Evolutionary conservation across 2,888 invertebrate species (phyloP), one percentile per base, ranked within the genome.

Genomic region (Pseudococcus jackbeardsleyi): DNA sequence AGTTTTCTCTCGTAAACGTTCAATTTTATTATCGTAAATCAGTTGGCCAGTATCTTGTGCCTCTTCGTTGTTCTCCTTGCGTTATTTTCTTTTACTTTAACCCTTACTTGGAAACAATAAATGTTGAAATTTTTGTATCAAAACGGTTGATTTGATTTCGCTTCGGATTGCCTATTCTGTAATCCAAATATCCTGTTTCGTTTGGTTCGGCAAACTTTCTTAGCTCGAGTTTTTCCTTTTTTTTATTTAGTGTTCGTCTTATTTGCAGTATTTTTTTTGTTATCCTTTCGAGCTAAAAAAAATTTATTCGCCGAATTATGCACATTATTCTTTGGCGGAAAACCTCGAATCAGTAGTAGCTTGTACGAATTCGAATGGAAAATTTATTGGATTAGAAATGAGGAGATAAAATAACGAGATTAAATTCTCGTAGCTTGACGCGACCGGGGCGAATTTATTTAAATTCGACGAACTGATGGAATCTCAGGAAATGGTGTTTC

Each of bases 11-110:
- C 22, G 22, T 11, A 22, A 22, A 64, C 19, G 64, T 22, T 64
- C 64, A 64, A 64, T 64, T 64, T 64, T 64, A 64, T 64, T 64
- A 64, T 64, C 64, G 64, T 64, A 64, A 64, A 64, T 64, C 64
- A 64, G 64, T 22, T 12, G 64, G 11, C 64, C 22, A 64, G 64
- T 64, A 22, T 64, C 22, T 64, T 12, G 64, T 22, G 22, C 22
- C 22, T 9, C 54, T 54, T 64, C 22, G 1, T 9, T n/a, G 3
- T 64, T 15, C 22, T 22, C 11, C 59, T 4, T 0, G n/a, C 7
- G 19, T 59, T n/a, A 12, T 59, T 19, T 59, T 59, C 15, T 17
- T 64, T 1, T 22, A 19, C 12, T 22, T 64, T 9, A 19, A 64
- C 64, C 64, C 64, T 22, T 64, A 64, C 19, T 22, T 64, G 64